phyloP scores from a whole-genome alignment of 2,888 invertebrate species.

The Melieria picta region DNA sequence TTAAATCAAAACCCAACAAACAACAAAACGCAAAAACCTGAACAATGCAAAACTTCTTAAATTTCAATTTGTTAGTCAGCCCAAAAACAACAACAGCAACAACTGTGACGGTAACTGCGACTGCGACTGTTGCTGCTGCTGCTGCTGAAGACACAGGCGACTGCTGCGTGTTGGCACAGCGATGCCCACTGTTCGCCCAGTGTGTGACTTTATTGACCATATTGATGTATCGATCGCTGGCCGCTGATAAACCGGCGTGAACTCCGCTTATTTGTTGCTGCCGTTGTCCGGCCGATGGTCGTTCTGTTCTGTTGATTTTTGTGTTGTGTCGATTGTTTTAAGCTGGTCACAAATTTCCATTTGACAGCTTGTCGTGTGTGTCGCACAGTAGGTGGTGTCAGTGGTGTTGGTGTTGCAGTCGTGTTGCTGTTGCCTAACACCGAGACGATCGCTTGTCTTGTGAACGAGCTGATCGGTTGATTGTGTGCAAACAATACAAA shows the following conservation, averaged over 20 bases:
- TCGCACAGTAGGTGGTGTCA: conserved; percentile 29
- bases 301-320: conserved; percentile 14
- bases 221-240: conserved; percentile 51
- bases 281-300: not conserved
- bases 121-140: conserved; percentile 31
- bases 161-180: not conserved
- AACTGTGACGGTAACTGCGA: conserved; percentile 15
- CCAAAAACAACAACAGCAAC: conserved; percentile 9
- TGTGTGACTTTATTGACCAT: conserved; percentile 50
- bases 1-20: conserved; percentile 34
- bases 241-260: conserved; percentile 44
- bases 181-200: conserved; percentile 32
- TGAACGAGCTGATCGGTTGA: too few species aligned
- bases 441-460: too few species aligned
- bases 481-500: too few species aligned
- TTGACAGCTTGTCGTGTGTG: conserved; percentile 31
- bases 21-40: conserved; percentile 38
- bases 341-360: conserved; percentile 25
- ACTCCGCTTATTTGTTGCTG: conserved; percentile 1
- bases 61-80: conserved; percentile 40
- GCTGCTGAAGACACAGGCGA: conserved; percentile 28
- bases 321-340: conserved; percentile 24
- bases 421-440: too few species aligned
- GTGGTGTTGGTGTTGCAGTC: not conserved
- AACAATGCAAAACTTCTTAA: conserved; percentile 41